Conservation (phyloP, 2,888 invertebrate species). For the Erynnis tages region DNA sequence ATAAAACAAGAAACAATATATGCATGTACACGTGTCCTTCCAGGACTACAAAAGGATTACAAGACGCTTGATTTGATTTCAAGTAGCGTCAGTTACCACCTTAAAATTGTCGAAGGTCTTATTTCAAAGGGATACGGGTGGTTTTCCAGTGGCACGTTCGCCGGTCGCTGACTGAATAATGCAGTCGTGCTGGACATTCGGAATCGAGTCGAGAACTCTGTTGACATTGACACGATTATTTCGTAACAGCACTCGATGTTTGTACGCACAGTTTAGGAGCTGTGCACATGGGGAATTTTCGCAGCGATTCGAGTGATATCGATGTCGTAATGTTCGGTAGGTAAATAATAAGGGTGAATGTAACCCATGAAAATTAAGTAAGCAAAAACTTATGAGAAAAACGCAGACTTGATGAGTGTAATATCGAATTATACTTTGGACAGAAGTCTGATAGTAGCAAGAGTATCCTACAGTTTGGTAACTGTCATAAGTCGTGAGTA, state of each 20-base stretch:
- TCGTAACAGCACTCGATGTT: constrained; percentile 28
- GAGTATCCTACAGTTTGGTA: too few species aligned
- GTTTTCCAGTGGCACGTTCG: not conserved
- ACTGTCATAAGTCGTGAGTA: too few species aligned
- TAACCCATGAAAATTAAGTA: too few species aligned
- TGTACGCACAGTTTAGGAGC: constrained; percentile 23
- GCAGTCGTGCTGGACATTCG: constrained; percentile 22
- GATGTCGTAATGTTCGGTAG: too few species aligned
- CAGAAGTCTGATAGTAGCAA: too few species aligned
- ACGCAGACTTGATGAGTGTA: too few species aligned
- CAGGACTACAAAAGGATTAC: constrained; percentile 12
- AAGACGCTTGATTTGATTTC: constrained; percentile 15
- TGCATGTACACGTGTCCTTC: not conserved
- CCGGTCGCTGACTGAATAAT: constrained; percentile 20
- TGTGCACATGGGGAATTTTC: constrained; percentile 13
- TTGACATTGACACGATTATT: constrained; percentile 33
- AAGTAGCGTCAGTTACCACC: constrained; percentile 17
- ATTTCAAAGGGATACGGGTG: not conserved
- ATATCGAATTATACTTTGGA: too few species aligned
- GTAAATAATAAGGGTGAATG: too few species aligned
- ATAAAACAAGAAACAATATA: too few species aligned
- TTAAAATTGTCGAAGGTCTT: not conserved
- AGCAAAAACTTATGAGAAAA: too few species aligned
- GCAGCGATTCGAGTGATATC: not conserved
- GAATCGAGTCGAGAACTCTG: constrained; percentile 26